phyloP scores from a whole-genome alignment of 2,797 vertebrate genomes.

The Aulostomus chinensis region DNA sequence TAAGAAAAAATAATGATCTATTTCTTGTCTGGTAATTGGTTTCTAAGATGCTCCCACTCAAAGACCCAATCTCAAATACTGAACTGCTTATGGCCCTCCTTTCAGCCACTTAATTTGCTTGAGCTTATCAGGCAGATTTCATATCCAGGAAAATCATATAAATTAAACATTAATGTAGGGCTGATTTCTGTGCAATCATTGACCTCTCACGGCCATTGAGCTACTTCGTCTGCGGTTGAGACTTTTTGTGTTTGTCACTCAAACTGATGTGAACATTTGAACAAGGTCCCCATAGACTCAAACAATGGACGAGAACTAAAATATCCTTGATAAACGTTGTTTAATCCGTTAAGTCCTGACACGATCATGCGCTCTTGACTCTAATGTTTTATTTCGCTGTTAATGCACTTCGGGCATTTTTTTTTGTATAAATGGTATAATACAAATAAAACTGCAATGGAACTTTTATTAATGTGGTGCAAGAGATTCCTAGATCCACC shows the following conservation, averaged over 20 bases:
- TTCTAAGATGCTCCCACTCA: conserved; percentile 83
- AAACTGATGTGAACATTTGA: conserved; percentile 34
- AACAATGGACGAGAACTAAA: conserved; percentile 22
- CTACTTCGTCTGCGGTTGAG: conserved; percentile 34
- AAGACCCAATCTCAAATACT: conserved; percentile 74
- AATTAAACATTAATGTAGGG: conserved; percentile 78
- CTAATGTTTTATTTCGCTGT: too few relatives aligned
- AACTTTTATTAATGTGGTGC: too few relatives aligned
- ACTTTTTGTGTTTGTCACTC: conserved; percentile 56
- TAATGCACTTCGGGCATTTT: too few relatives aligned
- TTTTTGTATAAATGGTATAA: too few relatives aligned
- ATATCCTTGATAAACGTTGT: too few relatives aligned
- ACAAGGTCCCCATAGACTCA: conserved; percentile 11
- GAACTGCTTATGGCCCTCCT: conserved; percentile 71
- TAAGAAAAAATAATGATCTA: conserved; percentile 85
- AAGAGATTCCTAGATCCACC: too few relatives aligned
- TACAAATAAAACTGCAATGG: too few relatives aligned
- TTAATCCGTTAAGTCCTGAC: too few relatives aligned
- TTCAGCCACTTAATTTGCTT: conserved; percentile 81
- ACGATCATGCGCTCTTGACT: too few relatives aligned
- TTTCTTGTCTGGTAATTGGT: conserved; percentile 88
- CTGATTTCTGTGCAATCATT: conserved; percentile 68
- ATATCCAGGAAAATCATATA: conserved; percentile 81
- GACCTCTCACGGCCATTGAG: conserved; percentile 60
- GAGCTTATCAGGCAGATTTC: conserved; percentile 79